Conservation (phyloP, 2,888 invertebrate genomes). For the Hipparchia sbordonii region DNA sequence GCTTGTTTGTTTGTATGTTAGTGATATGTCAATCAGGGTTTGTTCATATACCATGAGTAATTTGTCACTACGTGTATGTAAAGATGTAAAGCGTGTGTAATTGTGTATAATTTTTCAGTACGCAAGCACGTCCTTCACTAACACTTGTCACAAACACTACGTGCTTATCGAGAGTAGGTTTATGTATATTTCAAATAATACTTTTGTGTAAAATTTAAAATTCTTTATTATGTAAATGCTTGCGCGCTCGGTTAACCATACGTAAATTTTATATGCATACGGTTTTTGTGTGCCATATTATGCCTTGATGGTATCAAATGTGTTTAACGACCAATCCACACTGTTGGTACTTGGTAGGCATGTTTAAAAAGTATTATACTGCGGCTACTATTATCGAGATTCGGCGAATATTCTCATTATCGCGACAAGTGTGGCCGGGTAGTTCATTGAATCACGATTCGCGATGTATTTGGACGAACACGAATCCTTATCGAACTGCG, state of each 20-base stretch:
- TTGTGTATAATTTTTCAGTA: background rate
- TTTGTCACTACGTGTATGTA: no score
- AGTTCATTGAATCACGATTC: no score
- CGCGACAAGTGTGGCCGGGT: no score
- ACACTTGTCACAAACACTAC: constrained; percentile 6
- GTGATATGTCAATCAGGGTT: background rate
- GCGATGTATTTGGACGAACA: no score
- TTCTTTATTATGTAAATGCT: background rate
- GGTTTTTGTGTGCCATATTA: background rate
- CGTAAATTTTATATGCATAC: background rate
- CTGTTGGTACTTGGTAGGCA: no score
- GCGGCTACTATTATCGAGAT: no score
- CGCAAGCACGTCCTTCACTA: background rate
- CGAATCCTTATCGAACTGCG: no score
- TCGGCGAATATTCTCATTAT: no score
- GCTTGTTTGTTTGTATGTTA: background rate
- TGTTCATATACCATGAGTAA: no score
- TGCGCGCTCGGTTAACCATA: background rate
- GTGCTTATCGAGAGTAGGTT: constrained; percentile 15
- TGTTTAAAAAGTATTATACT: no score
- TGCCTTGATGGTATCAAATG: no score
- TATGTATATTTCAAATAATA: background rate
- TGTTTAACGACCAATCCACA: no score
- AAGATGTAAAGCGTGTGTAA: constrained; percentile 5
- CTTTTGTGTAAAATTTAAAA: background rate